Evolutionary conservation across 2,113 vertebrate genomes (phyloP), one percentile per base, ranked within the genome.

Genomic region (Mirza zaza): DNA sequence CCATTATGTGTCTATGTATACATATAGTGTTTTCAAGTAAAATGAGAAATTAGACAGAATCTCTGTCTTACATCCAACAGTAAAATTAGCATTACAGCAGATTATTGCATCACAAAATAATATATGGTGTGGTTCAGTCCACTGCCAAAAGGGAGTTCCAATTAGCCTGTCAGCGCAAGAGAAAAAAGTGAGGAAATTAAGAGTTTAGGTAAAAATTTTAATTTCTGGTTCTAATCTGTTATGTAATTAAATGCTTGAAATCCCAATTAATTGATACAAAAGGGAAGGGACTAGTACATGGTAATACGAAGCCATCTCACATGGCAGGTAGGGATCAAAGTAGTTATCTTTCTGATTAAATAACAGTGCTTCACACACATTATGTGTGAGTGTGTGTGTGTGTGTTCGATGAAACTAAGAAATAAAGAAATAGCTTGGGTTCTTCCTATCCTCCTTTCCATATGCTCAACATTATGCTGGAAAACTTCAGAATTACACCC

Each of bases 51-150:
- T n/a, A n/a, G 39, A n/a, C 8, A 13, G 27, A 29, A 45, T 65
- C 71, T 88, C 34, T 45, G 7, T 55, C n/a, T 87, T 70, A 67
- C 2, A 75, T 52, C 1, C 12, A 75, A 76, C 34, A 27, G 17
- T 32, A 75, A 63, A 94, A 73, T 83, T 68, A 87, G 5, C 15
- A 84, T 67, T 36, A 90, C 93, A 77, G 48, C 23, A 55, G 89
- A 20, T 85, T 17, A 8, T 59, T 84, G 92, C 8, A 52, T 79
- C 52, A 52, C 20, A 68, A 13, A 14, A 32, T 39, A 73, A 32
- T 90, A 92, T 77, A 67, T n/a, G 17, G 18, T n/a, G 23, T 4
- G 59, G 17, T 42, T 14, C 12, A 79, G 13, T 14, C 18, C 61
- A 29, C 6, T 71, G 8, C 13, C 55, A 27, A 75, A 70, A 77